These are phyloP conservation scores for Parasteatoda tepidariorum DNA, from an alignment of 1,140 invertebrate species.

Conservation along the genomic window DNA sequence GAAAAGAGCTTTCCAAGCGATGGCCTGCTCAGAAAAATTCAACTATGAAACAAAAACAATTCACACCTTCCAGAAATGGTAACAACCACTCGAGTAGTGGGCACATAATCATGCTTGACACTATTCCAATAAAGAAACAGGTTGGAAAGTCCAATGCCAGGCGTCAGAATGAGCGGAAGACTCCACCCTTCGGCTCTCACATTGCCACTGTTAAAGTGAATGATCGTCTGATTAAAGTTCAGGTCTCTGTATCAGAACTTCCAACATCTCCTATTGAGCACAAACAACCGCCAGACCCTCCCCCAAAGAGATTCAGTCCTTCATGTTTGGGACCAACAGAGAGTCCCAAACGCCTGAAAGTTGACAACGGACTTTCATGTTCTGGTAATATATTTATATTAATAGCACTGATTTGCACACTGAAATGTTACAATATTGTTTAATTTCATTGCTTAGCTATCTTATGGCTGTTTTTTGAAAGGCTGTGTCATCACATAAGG, in stretches of 20 bases:
- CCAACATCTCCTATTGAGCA: constrained; percentile 51
- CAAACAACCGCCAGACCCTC: constrained; percentile 61
- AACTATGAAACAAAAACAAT: not conserved
- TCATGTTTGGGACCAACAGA: constrained; percentile 2
- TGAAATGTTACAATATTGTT: too few relatives aligned
- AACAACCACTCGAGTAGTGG: constrained; percentile 1
- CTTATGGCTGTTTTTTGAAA: too few relatives aligned
- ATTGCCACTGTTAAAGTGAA: constrained; percentile 40
- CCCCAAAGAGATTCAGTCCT: constrained; percentile 61
- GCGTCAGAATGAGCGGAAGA: not conserved
- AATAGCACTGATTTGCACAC: too few relatives aligned
- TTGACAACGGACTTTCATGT: constrained; percentile 37
- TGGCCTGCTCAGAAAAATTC: constrained; percentile 14
- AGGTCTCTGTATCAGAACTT: constrained; percentile 54
- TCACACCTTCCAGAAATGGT: constrained; percentile 14
- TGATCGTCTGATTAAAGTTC: constrained; percentile 51
- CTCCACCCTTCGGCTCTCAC: constrained; percentile 49
- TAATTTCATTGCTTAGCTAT: too few relatives aligned
- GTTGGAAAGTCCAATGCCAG: not conserved
- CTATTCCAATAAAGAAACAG: constrained; percentile 38
- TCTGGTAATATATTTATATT: too few relatives aligned
- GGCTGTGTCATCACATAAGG: too few relatives aligned
- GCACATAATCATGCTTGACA: constrained; percentile 54
- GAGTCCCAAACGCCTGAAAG: constrained; percentile 49
- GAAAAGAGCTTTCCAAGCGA: not conserved